Conservation (phyloP, 2,797 vertebrate species). For the Melanotaenia trifasciata region DNA sequence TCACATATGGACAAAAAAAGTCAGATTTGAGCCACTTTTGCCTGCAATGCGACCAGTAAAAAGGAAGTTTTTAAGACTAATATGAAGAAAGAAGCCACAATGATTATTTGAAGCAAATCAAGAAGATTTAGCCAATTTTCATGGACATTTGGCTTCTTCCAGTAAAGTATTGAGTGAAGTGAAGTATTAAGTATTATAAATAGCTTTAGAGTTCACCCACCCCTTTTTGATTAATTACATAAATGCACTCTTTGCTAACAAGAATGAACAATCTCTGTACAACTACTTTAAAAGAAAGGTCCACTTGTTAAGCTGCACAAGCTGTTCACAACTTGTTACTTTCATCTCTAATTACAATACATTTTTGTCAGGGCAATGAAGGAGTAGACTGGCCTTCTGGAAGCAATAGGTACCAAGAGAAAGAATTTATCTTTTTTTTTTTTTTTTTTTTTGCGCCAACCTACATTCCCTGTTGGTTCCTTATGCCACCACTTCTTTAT, state of each 20-base stretch:
- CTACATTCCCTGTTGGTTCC: too few relatives aligned
- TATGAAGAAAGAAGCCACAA: not conserved
- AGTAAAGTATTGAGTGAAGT: too few relatives aligned
- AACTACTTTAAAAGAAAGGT: not conserved
- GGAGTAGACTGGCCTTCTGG: not conserved
- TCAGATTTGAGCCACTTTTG: too few relatives aligned
- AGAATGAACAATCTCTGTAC: too few relatives aligned
- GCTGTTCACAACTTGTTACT: too few relatives aligned
- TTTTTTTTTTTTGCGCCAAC: not conserved
- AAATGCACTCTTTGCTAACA: not conserved
- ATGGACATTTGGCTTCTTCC: too few relatives aligned
- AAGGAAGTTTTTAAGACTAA: not conserved
- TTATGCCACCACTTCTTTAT: not conserved
- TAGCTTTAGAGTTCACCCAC: not conserved
- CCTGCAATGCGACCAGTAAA: too few relatives aligned
- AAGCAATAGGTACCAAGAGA: too few relatives aligned
- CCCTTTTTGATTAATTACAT: not conserved
- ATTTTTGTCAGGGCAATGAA: not conserved
- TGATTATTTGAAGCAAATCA: not conserved
- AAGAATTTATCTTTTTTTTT: too few relatives aligned
- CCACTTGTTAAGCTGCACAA: not conserved
- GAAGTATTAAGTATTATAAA: too few relatives aligned
- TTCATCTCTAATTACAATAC: not conserved
- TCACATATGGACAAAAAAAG: too few relatives aligned
- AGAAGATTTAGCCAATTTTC: not conserved